Evolutionary conservation across 92 coral and sea anemone species (phyloP).

Genomic region (Palythoa caribaeorum): DNA sequence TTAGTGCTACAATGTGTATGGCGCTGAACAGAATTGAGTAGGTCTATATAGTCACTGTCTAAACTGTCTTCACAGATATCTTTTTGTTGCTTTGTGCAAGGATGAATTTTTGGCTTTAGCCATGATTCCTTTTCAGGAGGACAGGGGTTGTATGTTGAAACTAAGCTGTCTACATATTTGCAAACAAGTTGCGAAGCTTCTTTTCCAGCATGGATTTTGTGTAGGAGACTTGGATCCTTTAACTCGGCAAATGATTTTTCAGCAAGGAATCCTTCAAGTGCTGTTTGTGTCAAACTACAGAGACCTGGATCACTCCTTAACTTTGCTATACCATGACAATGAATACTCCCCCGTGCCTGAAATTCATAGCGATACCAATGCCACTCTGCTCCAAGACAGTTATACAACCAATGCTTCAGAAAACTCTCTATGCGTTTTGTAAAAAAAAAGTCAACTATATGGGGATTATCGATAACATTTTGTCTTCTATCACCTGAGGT

Average conservation of each 20-base stretch:
- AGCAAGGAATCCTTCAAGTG: constrained; percentile 34
- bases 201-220: constrained; percentile 47
- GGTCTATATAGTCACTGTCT: constrained; percentile 53
- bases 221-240: neutral
- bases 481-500: constrained; percentile 22
- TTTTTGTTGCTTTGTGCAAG: constrained; percentile 52
- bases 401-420: constrained; percentile 38
- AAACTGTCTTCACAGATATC: constrained; percentile 20
- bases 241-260: neutral
- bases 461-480: constrained; percentile 38
- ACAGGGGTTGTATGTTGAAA: constrained; percentile 54
- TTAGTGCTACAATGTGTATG: constrained; percentile 68
- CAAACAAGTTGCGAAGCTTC: constrained; percentile 63
- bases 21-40: constrained; percentile 63
- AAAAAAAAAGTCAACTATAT: constrained; percentile 45
- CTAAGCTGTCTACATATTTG: constrained; percentile 54
- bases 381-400: constrained; percentile 46
- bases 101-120: constrained; percentile 64
- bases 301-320: neutral
- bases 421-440: constrained; percentile 48
- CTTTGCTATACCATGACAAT: neutral
- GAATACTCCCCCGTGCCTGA: constrained; percentile 22
- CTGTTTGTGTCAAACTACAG: constrained; percentile 24
- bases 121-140: constrained; percentile 41
- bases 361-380: constrained; percentile 52